phyloP scores from a whole-genome alignment of 2,797 vertebrate species.

The Acridotheres tristis region DNA sequence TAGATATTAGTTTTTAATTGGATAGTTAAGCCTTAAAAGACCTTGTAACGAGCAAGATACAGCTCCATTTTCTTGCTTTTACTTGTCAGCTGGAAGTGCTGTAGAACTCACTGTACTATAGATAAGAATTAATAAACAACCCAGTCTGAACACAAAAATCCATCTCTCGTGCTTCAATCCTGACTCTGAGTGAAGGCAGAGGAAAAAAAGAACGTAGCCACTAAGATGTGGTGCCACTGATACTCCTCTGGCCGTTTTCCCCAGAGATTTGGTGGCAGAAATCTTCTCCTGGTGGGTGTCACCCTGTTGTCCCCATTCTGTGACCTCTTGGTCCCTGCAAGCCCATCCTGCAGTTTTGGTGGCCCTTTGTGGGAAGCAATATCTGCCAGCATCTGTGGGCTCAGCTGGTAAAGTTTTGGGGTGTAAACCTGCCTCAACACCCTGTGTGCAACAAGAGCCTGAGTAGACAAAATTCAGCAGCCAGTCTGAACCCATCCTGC shows the following conservation, averaged over 20 bases:
- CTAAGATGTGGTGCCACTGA: too few species aligned
- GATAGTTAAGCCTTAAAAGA: too few species aligned
- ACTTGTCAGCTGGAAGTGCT: too few species aligned
- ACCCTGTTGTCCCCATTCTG: neutral
- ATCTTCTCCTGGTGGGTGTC: neutral
- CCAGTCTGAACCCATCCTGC: neutral
- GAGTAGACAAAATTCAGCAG: neutral
- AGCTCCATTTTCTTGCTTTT: too few species aligned
- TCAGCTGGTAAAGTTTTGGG: neutral
- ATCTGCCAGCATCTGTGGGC: neutral
- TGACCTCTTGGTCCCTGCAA: neutral
- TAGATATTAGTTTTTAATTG: too few species aligned
- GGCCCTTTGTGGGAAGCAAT: neutral
- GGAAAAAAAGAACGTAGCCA: too few species aligned
- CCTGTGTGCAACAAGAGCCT: neutral
- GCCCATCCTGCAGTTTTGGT: neutral
- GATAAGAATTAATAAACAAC: too few species aligned
- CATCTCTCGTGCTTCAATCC: too few species aligned
- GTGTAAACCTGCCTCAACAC: neutral
- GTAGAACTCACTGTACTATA: too few species aligned
- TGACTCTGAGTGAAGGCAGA: too few species aligned
- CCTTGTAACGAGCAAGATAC: too few species aligned
- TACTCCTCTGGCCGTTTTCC: neutral
- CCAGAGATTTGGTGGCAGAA: neutral
- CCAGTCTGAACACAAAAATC: too few species aligned